Evolutionary conservation across 2,888 invertebrate genomes (phyloP), one percentile per base, ranked within the genome.

Genomic region (Dryobotodes eremita): DNA sequence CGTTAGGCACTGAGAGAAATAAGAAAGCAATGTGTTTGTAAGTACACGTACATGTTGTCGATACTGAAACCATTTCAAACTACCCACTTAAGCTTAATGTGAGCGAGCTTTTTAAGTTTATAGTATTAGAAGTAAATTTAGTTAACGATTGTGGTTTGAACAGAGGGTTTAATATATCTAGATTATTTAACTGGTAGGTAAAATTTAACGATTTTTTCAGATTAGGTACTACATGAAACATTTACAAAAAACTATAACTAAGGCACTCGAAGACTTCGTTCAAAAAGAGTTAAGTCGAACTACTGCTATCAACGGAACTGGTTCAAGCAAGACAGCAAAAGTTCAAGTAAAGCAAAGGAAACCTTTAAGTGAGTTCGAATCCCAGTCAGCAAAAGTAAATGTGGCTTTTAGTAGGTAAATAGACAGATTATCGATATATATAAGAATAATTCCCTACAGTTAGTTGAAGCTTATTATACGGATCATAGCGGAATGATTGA

Each of bases 1-100:
- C 89, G 92, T 89, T 90, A 91, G 87, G 87, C 90, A 87, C 85
- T 83, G 84, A 89, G 86, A 89, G 89, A 92, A 94, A 95, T 92
- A 94, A 94, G 92, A 93, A 91, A 89, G 82, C 83, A 85, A 86
- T 84, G 82, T 81, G 83, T 88, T 87, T 87, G 85, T 90, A 86
- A 3, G 36, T 85, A 89, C 91, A 5, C 6, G 10, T 6, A 92
- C 91, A 89, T 90, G 90, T 88, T 86, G 84, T 87, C 86, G 86
- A 89, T 86, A 81, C 82, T 82, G 70, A 79, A 77, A 84, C 73
- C 23, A 50, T 62, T 77, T 73, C 20, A 26, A 64, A 65, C 55
- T 74, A 80, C 55, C 62, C 50, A 71, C 69, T 75, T 80, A 74
- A 76, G 69, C 10, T 75, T 84, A 75, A 69, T 48, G 17, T 55